Evolutionary conservation across 1,140 invertebrate species (phyloP).

Genomic region (Melitaea cinxia): DNA sequence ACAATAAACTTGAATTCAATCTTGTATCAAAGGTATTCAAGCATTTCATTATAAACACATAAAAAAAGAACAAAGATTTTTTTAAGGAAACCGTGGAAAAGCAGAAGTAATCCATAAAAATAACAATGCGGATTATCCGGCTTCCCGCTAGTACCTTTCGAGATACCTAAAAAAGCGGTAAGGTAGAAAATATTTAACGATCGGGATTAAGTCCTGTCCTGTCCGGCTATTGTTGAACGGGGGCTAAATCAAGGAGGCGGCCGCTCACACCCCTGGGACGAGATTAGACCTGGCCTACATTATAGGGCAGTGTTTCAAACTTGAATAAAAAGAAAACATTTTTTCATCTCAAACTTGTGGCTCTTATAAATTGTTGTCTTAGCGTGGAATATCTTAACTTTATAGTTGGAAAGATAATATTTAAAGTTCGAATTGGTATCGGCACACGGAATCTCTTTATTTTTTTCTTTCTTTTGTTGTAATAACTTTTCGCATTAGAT

Average conservation of each 20-base stretch:
- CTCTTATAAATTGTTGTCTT: too few species aligned
- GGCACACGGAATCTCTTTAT: too few species aligned
- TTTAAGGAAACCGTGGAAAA: neutral
- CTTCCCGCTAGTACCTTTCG: neutral
- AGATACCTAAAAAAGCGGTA: neutral
- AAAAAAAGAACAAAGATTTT: neutral
- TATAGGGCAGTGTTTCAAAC: neutral
- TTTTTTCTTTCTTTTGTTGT: too few species aligned
- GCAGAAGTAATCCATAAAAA: neutral
- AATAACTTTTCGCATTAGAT: too few species aligned
- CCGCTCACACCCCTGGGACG: slow-evolving; percentile 4
- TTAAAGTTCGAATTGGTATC: too few species aligned
- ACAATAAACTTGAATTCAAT: too few species aligned
- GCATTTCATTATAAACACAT: too few species aligned
- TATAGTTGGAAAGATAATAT: too few species aligned
- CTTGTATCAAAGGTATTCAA: too few species aligned
- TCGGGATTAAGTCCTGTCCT: slow-evolving; percentile 15
- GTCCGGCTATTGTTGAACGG: slow-evolving; percentile 1
- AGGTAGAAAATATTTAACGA: slow-evolving; percentile 2
- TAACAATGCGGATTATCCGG: neutral
- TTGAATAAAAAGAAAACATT: too few species aligned
- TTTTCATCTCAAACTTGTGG: too few species aligned
- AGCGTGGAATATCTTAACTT: too few species aligned
- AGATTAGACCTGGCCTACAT: neutral
- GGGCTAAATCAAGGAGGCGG: slow-evolving; percentile 22